phyloP scores from a whole-genome alignment of 2,888 invertebrate species.

The Epinotia brunnichana region DNA sequence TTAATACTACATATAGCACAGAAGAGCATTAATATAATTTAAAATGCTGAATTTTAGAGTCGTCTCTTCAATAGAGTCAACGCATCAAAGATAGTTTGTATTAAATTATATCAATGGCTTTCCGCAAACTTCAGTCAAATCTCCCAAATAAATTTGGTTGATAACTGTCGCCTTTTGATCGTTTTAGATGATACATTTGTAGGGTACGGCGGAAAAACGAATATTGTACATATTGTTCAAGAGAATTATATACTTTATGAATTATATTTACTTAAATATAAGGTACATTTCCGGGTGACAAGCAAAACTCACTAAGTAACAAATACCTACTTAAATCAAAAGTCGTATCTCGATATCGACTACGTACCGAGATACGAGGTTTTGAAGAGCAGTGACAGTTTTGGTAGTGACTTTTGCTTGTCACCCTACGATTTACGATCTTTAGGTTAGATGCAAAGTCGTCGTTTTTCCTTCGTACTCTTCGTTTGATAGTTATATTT shows the following conservation, averaged over 20 bases:
- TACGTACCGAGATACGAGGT: no score
- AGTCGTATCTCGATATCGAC: no score
- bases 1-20: slow-evolving; percentile 12
- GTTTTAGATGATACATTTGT: slow-evolving; percentile 20
- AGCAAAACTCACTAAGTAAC: no score
- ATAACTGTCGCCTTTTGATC: slow-evolving; percentile 4
- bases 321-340: no score
- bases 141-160: slow-evolving; percentile 8
- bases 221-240: slow-evolving; percentile 6
- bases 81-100: neutral
- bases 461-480: slow-evolving; percentile 6
- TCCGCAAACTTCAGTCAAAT: neutral
- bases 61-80: neutral
- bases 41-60: neutral
- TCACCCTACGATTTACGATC: no score
- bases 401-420: no score
- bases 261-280: neutral
- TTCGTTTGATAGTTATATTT: slow-evolving; percentile 30
- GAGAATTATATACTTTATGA: slow-evolving; percentile 1
- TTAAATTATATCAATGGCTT: slow-evolving; percentile 17
- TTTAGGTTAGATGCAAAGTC: neutral
- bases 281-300: no score
- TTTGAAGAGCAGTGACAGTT: no score
- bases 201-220: slow-evolving; percentile 8
- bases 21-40: slow-evolving; percentile 5